Evolutionary conservation across 2,888 invertebrate genomes (phyloP).

Genomic region (Cerastoderma edule): DNA sequence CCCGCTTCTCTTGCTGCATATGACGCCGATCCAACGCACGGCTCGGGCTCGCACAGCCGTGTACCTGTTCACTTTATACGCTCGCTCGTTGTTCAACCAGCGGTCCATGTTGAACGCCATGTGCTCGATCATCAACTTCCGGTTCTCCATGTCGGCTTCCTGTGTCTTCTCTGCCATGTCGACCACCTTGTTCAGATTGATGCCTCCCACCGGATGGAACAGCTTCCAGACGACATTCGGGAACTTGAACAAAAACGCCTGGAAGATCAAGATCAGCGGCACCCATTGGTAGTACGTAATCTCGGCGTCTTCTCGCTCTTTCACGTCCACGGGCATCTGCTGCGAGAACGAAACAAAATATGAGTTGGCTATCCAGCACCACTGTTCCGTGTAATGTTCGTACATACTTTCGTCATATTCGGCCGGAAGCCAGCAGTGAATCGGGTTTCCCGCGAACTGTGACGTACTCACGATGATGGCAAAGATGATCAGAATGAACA

Average conservation of each 20-base stretch:
- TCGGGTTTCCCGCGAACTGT: constrained; percentile 69
- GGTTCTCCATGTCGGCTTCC: constrained; percentile 31
- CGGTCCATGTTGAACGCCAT: constrained; percentile 66
- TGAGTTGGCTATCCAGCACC: constrained; percentile 70
- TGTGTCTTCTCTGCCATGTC: constrained; percentile 68
- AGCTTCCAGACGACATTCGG: constrained; percentile 67
- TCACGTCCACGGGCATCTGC: constrained; percentile 55
- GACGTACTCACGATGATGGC: constrained; percentile 70
- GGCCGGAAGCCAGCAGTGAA: constrained; percentile 69
- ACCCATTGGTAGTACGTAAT: constrained; percentile 68
- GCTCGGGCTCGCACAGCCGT: constrained; percentile 63
- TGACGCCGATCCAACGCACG: constrained; percentile 66
- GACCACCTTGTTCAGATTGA: constrained; percentile 71
- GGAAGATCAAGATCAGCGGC: constrained; percentile 44
- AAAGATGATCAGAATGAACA: constrained; percentile 69
- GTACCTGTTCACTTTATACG: constrained; percentile 65
- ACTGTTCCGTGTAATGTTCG: constrained; percentile 62
- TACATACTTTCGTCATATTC: constrained; percentile 61
- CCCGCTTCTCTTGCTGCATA: constrained; percentile 72
- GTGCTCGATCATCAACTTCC: not conserved
- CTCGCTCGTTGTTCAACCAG: constrained; percentile 69
- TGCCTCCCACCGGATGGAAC: constrained; percentile 60
- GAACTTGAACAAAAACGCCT: constrained; percentile 67
- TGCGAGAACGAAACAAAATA: constrained; percentile 64
- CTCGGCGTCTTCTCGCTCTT: constrained; percentile 56